Evolutionary conservation across 35 echinoderm and acorn worm genomes (phyloP), one percentile per base, ranked within the genome.

Genomic region (Nesometra sesokonis): DNA sequence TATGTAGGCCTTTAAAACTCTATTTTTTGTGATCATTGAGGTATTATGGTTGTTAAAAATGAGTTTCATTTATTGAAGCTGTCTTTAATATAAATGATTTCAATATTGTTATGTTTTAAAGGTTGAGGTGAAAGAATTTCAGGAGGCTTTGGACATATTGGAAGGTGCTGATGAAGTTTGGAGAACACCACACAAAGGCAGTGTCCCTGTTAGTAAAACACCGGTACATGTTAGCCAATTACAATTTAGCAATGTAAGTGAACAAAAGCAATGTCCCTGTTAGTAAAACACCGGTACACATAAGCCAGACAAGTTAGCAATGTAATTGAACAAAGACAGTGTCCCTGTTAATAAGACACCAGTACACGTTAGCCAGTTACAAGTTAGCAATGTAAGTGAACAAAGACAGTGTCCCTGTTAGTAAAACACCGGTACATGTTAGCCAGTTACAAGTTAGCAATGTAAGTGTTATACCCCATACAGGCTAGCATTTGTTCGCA

Each of bases 111-210:
- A n/a, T 57, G n/a, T 91, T 30, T n/a, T 31, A 0, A 27, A 91
- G 91, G 86, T 88, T 35, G 88, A 91, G 35, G 91, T 97, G 19
- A 90, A 86, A 33, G 90, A 97, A 35, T 97, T 87, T 89, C 91
- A 97, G 78, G 95, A 97, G 33, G 95, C 95, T 23, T 77, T 97
- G 34, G 85, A 93, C 78, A 88, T 93, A 19, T 36, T 97, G 33
- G 95, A 93, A 32, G 87, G 35, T 13, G 80, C 89, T 35, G 95
- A 97, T 3, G 88, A 77, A 36, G 35, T 52, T 19, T 88, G 89
- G 87, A 97, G 85, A 57, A 88, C 87, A 33, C 37, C 88, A 46
- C n/a, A 35, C 33, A 84, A 2, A 79, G 82, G 31, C 32, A 90
- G 78, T 27, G 85, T 89, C 77, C 85, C 86, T 13, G 81, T 85